Percentiles rank a stretch among this genome's conserved stretches.
Conservation (phyloP, 2,113 vertebrate species). For the Tenebrosternarchus preto region DNA sequence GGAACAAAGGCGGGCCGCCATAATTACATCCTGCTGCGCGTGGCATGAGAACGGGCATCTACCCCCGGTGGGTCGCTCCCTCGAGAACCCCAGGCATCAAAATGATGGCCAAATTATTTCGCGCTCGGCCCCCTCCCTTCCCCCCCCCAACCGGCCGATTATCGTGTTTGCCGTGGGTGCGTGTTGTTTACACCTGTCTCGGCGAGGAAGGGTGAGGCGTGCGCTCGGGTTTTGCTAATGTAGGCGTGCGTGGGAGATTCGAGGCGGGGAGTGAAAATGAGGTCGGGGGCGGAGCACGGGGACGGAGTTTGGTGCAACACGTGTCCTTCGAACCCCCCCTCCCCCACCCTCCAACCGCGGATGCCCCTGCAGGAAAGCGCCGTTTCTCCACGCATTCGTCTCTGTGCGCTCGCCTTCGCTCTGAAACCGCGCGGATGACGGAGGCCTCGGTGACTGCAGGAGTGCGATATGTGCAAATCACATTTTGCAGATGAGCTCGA, state of each 20-base stretch:
- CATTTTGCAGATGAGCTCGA: slow-evolving; percentile 83
- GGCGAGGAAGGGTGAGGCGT: slow-evolving; percentile 65
- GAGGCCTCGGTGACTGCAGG: slow-evolving; percentile 76
- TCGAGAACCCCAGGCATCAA: slow-evolving; percentile 72
- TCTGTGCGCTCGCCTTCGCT: slow-evolving; percentile 72
- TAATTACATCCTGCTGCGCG: slow-evolving; percentile 80
- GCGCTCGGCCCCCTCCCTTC: slow-evolving; percentile 67
- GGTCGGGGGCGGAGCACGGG: slow-evolving; percentile 82
- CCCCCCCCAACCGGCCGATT: too few relatives aligned
- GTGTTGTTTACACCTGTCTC: slow-evolving; percentile 80
- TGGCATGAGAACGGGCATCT: slow-evolving; percentile 78
- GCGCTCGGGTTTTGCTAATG: slow-evolving; percentile 77
- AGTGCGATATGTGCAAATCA: slow-evolving; percentile 83
- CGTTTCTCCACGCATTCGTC: slow-evolving; percentile 26
- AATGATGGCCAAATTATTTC: slow-evolving; percentile 81
- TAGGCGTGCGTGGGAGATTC: slow-evolving; percentile 80
- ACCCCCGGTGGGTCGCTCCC: slow-evolving; percentile 71
- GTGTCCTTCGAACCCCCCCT: slow-evolving; percentile 59
- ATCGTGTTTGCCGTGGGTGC: slow-evolving; percentile 75
- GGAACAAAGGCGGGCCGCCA: slow-evolving; percentile 78
- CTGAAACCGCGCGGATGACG: slow-evolving; percentile 74
- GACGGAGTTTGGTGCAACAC: slow-evolving; percentile 59
- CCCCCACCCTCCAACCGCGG: slow-evolving; percentile 19
- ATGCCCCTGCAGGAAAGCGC: background rate
- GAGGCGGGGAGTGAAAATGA: slow-evolving; percentile 80